Conservation (phyloP, 2,797 vertebrate genomes). For the Gambelia wislizenii region DNA sequence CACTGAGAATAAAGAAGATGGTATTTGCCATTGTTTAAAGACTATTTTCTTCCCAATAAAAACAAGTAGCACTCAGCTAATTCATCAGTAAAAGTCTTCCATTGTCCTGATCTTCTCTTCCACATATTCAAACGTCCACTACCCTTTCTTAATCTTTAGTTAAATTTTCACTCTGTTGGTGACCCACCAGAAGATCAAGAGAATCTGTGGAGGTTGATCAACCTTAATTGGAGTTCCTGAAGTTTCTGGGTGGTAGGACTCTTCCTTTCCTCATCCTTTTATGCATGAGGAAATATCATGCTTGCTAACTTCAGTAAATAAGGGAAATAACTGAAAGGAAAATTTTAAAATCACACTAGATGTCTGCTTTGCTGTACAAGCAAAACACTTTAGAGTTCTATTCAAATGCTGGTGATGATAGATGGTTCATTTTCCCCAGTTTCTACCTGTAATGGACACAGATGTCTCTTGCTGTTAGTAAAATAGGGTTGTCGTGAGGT, state of each 20-base stretch:
- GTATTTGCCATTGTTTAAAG: too few relatives aligned
- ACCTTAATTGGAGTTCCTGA: background rate
- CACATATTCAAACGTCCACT: too few relatives aligned
- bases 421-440: slow-evolving; percentile 60
- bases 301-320: background rate
- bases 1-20: too few relatives aligned
- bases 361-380: slow-evolving; percentile 30
- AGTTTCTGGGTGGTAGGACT: background rate
- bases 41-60: too few relatives aligned
- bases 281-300: background rate
- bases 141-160: background rate
- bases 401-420: slow-evolving; percentile 32
- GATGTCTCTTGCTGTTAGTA: slow-evolving; percentile 53
- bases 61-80: background rate
- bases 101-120: background rate
- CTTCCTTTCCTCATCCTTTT: background rate
- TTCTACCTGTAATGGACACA: slow-evolving; percentile 56
- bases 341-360: background rate
- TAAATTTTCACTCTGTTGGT: background rate
- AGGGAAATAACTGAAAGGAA: background rate
- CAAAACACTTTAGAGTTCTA: slow-evolving; percentile 15
- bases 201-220: background rate
- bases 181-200: background rate
- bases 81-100: background rate
- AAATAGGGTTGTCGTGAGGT: slow-evolving; percentile 51